phyloP scores from a whole-genome alignment of 2,888 invertebrate species.

The Pollenia angustigena region DNA sequence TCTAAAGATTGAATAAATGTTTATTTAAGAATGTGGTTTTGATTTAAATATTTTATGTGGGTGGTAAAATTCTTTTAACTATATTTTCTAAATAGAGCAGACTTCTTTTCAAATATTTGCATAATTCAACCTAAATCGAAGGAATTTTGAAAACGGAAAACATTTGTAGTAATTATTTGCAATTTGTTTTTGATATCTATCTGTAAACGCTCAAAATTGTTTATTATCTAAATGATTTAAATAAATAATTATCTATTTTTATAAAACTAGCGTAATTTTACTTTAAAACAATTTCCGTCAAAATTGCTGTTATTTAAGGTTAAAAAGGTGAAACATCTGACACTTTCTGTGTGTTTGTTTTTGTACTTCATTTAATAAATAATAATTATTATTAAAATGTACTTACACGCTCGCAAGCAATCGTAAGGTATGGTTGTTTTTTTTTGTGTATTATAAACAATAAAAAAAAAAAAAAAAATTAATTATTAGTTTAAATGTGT shows the following conservation, averaged over 20 bases:
- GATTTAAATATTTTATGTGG: not conserved
- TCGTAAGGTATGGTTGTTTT: not conserved
- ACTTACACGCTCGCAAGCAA: not conserved
- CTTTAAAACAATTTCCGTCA: conserved; percentile 27
- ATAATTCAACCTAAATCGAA: not conserved
- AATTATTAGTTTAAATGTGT: conserved; percentile 6
- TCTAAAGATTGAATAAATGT: not conserved
- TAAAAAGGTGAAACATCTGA: conserved; percentile 58
- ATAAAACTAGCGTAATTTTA: conserved; percentile 23
- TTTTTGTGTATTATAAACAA: not conserved
- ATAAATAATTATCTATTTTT: conserved; percentile 5
- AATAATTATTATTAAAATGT: conserved; percentile 33
- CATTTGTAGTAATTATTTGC: not conserved
- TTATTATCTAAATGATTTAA: not conserved
- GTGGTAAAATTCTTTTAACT: not conserved
- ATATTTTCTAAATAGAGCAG: not conserved
- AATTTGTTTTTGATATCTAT: not conserved
- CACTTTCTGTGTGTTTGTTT: conserved; percentile 38
- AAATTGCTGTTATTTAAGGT: conserved; percentile 58
- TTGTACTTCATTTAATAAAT: conserved; percentile 13
- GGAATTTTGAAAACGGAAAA: not conserved
- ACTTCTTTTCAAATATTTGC: not conserved
- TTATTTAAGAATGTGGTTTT: not conserved
- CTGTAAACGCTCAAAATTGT: no score
- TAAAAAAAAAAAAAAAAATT: no score